A percentile compares a stretch with the other conserved stretches of the same genome.
Evolutionary conservation across 2,888 invertebrate genomes (phyloP).

Genomic region (Neocrepidodera transversa): DNA sequence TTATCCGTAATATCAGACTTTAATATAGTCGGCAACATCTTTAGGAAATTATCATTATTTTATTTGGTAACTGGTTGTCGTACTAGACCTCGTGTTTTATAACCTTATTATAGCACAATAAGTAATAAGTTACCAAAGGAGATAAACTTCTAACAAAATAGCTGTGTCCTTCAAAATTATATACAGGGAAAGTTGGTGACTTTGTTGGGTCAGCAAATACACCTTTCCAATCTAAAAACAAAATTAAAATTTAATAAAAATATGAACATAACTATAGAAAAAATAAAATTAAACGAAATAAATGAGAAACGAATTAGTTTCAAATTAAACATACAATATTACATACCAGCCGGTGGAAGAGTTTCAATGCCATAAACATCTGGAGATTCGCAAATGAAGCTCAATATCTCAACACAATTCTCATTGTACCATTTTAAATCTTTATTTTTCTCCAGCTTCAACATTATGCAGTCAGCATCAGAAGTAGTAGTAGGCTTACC

Average conservation of each 20-base stretch:
- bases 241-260: too few species aligned
- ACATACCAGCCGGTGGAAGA: background rate
- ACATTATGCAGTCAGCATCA: constrained; percentile 36
- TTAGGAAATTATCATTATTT: background rate
- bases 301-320: too few species aligned
- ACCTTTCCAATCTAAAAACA: constrained; percentile 12
- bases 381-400: constrained; percentile 33
- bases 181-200: constrained; percentile 8
- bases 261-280: too few species aligned
- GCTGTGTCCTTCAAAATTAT: constrained; percentile 1
- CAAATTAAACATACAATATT: too few species aligned
- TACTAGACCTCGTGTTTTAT: too few species aligned
- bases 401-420: constrained; percentile 21
- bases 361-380: background rate
- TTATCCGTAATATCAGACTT: too few species aligned
- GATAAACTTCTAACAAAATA: constrained; percentile 5
- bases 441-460: constrained; percentile 7
- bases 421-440: constrained; percentile 35
- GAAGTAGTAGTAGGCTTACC: constrained; percentile 34
- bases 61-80: too few species aligned
- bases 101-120: too few species aligned
- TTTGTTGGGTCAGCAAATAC: constrained; percentile 6
- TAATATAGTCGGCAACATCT: too few species aligned
- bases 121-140: background rate
- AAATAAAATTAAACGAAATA: too few species aligned